These are phyloP conservation scores for Cuniculus paca DNA, from an alignment of 2,797 vertebrate genomes.

Conservation along the genomic window DNA sequence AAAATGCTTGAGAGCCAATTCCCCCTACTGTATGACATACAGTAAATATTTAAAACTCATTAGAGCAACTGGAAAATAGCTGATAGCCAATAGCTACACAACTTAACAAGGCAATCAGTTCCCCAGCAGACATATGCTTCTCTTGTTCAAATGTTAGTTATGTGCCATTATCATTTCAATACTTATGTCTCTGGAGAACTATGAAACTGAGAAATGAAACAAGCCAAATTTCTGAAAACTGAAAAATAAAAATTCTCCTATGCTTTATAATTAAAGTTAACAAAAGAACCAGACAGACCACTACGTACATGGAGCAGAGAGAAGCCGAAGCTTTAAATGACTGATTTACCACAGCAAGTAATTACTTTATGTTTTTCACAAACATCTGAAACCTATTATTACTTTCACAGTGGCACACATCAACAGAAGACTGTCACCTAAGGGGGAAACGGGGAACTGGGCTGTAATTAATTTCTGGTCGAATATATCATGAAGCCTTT, in stretches of 20 bases:
- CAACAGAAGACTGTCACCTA: constrained; percentile 86
- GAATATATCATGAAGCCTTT: constrained; percentile 77
- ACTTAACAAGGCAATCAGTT: constrained; percentile 67
- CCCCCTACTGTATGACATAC: constrained; percentile 36
- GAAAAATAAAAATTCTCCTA: constrained; percentile 76
- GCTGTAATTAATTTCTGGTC: constrained; percentile 86
- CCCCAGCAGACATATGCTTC: constrained; percentile 61
- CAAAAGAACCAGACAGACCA: constrained; percentile 82
- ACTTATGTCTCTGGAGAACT: constrained; percentile 75
- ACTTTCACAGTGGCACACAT: constrained; percentile 82
- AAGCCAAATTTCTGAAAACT: constrained; percentile 74
- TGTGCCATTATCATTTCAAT: constrained; percentile 69
- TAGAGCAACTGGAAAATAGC: constrained; percentile 64
- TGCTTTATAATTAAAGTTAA: constrained; percentile 86
- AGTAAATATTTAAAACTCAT: constrained; percentile 75
- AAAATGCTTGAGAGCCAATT: constrained; percentile 30
- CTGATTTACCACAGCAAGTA: constrained; percentile 86
- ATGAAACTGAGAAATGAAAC: constrained; percentile 61
- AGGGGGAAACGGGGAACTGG: constrained; percentile 83
- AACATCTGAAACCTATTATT: constrained; percentile 87
- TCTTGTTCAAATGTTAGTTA: constrained; percentile 70
- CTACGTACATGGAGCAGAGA: constrained; percentile 38
- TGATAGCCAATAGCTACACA: constrained; percentile 65
- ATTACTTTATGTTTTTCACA: constrained; percentile 84
- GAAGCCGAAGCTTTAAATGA: constrained; percentile 79